phyloP scores from a whole-genome alignment of 2,888 invertebrate genomes.

The Cosmia trapezina region DNA sequence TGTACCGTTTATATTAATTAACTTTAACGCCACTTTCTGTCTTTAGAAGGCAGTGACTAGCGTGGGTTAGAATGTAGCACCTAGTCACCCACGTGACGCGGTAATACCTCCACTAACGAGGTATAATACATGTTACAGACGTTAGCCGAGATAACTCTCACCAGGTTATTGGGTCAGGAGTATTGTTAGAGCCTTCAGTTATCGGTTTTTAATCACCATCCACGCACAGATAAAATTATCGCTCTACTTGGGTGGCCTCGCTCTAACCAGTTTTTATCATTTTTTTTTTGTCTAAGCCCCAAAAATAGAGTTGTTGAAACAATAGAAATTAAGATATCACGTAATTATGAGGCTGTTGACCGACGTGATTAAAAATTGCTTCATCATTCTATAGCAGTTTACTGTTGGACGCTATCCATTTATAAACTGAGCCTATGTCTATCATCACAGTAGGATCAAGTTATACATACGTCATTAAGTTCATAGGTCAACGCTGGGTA shows the following conservation, averaged over 20 bases:
- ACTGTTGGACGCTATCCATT: not conserved
- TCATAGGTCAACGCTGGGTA: not conserved
- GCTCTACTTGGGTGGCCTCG: conserved; percentile 50
- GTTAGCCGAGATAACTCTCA: conserved; percentile 53
- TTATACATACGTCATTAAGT: not conserved
- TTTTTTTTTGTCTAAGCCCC: conserved; percentile 6
- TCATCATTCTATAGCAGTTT: not conserved
- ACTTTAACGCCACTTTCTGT: conserved; percentile 20
- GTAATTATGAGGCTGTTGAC: not conserved
- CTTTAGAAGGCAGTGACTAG: conserved; percentile 37
- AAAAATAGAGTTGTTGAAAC: conserved; percentile 11
- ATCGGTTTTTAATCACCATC: conserved; percentile 44
- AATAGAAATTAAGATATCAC: conserved; percentile 14
- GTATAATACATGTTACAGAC: conserved; percentile 49
- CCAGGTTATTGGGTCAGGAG: conserved; percentile 58
- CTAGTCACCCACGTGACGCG: conserved; percentile 38
- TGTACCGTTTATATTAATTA: conserved; percentile 28
- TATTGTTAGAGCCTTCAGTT: conserved; percentile 48
- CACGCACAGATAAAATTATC: conserved; percentile 37
- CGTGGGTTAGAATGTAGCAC: conserved; percentile 21
- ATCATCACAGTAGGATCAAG: not conserved
- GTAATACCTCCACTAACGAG: conserved; percentile 47
- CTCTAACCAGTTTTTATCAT: conserved; percentile 31
- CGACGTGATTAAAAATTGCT: not conserved
- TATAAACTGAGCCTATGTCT: not conserved